These are phyloP conservation scores for Sterna hirundo DNA, from an alignment of 2,113 vertebrate species.

Conservation along the genomic window DNA sequence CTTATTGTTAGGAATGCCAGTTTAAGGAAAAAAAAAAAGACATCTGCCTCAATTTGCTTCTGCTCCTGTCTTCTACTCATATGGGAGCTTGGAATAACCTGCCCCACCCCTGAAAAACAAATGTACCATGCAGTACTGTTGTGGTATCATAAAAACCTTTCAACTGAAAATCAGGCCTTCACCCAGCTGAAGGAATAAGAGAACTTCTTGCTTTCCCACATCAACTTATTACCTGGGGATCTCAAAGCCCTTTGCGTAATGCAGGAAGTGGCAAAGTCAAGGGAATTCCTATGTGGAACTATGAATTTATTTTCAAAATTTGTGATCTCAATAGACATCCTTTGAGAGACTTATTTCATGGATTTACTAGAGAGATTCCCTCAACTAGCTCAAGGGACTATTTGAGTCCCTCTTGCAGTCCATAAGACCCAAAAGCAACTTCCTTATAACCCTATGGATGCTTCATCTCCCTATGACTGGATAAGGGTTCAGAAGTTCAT, in stretches of 20 bases:
- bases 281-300: background rate
- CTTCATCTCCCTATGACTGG: background rate
- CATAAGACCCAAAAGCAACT: background rate
- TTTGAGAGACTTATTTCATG: background rate
- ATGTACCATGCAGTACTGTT: background rate
- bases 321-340: background rate
- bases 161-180: background rate
- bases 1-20: slow-evolving; percentile 68
- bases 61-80: background rate
- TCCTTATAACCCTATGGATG: background rate
- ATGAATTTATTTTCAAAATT: background rate
- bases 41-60: slow-evolving; percentile 29
- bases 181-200: slow-evolving; percentile 27
- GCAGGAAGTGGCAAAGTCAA: slow-evolving; percentile 26
- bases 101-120: background rate
- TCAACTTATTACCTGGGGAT: background rate
- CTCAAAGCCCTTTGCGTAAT: background rate
- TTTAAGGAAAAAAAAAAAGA: slow-evolving; percentile 59
- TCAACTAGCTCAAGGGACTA: background rate
- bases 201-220: background rate
- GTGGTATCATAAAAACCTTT: background rate
- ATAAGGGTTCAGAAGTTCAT: background rate
- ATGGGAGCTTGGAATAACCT: slow-evolving; percentile 61
- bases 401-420: background rate
- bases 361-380: background rate